phyloP scores from a whole-genome alignment of 2,888 invertebrate genomes.

The Seladonia tumulorum region DNA sequence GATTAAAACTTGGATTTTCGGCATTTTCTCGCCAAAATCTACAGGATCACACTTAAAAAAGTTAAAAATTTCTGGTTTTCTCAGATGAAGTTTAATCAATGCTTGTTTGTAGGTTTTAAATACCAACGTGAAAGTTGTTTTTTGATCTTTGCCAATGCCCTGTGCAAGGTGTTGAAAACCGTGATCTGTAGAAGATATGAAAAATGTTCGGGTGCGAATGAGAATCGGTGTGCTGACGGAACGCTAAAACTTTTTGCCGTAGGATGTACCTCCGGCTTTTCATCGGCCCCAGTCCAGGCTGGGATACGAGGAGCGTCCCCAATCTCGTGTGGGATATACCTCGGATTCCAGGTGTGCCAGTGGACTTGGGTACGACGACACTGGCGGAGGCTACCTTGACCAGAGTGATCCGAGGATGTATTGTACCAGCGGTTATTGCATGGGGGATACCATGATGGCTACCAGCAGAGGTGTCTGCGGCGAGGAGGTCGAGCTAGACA shows the following conservation, averaged over 20 bases:
- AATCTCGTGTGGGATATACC: slow-evolving; percentile 82
- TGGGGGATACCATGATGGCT: slow-evolving; percentile 84
- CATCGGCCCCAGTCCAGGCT: slow-evolving; percentile 82
- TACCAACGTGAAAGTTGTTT: no score
- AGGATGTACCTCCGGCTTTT: slow-evolving; percentile 77
- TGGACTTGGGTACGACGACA: slow-evolving; percentile 82
- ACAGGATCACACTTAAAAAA: no score
- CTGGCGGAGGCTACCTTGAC: slow-evolving; percentile 82
- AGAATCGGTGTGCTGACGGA: background rate
- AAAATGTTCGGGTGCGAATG: background rate
- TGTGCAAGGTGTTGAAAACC: background rate
- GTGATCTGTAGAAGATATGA: background rate
- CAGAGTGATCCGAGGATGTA: slow-evolving; percentile 83
- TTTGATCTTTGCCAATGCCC: no score
- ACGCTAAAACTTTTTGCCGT: slow-evolving; percentile 29
- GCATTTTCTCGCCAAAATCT: no score
- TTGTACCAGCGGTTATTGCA: slow-evolving; percentile 83
- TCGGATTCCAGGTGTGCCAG: slow-evolving; percentile 83
- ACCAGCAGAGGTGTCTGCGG: slow-evolving; percentile 83
- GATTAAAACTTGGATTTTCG: no score
- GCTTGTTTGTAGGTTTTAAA: no score
- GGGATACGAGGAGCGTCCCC: slow-evolving; percentile 82
- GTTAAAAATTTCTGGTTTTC: no score
- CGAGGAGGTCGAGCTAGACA: slow-evolving; percentile 91
- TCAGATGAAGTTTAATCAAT: no score